Base-by-base conservation (phyloP, 2,113 vertebrate genomes). In the Platanista minor region DNA sequence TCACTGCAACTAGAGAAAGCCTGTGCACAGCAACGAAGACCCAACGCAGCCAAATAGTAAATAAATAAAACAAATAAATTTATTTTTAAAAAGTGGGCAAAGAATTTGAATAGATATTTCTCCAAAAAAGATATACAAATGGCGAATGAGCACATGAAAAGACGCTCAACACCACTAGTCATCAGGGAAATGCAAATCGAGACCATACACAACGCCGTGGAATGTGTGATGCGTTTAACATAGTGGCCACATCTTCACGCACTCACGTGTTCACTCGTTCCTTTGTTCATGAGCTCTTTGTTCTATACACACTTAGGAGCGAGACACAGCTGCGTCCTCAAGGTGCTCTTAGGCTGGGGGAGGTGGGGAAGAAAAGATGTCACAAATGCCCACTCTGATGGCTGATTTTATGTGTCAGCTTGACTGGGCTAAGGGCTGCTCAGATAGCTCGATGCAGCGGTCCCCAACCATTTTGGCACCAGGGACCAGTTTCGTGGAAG, bases 111-210 rank as follows among this genome's bases (percentile, higher is more conserved):
- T 3, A 36, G 21, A 25, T n/a, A n/a, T n/a, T n/a, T n/a, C n/a
- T n/a, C n/a, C 43, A 33, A 6, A 67, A 74, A n/a, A 31, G 67
- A 29, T 7, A 3, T 0, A 7, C 3, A 1, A 49, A 6, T 15
- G 20, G 77, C 17, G 46, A 15, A 0, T 2, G 23, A 12, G 21
- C 1, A 1, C 5, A 6, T 1, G n/a, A 20, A 8, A 33, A 82
- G 43, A 23, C 1, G n/a, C 39, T 5, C 3, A 0, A 8, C 27
- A 3, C 14, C 0, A 0, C 21, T 0, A 4, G 2, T 7, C 5
- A 5, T 7, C 4, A 57, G 90, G 61, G 21, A 61, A 36, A 23
- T 5, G 10, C 10, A 0, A 11, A 13, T 21, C 5, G 5, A 43
- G 46, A 2, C 11, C 11, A 0, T 21, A 8, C 1, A 8, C 8